These are phyloP conservation scores for Nicator chloris DNA, from an alignment of 2,113 vertebrate species.

Conservation along the genomic window DNA sequence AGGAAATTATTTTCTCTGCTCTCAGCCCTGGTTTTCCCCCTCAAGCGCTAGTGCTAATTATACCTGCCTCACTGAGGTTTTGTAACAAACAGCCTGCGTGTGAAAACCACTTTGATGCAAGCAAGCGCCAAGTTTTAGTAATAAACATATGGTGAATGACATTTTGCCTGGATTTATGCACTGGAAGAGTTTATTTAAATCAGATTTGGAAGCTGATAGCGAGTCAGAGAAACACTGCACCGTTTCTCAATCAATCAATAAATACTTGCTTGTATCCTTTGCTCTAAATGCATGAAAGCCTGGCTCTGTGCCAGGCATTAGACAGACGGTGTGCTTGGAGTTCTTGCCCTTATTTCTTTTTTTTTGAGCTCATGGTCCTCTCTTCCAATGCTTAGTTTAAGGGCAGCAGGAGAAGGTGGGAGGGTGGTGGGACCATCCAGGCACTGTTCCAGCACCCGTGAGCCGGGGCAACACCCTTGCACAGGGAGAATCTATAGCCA, in stretches of 20 bases:
- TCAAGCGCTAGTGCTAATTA: conserved; percentile 45
- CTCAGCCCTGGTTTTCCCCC: conserved; percentile 7
- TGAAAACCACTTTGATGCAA: conserved; percentile 46
- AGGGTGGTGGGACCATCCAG: not conserved
- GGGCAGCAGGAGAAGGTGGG: not conserved
- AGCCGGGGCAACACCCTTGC: not conserved
- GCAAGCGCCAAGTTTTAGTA: conserved; percentile 27
- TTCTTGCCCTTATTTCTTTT: not conserved
- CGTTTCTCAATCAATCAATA: conserved; percentile 24
- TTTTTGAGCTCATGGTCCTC: rapidly evolving
- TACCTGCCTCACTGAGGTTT: conserved; percentile 51
- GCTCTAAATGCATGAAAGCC: not conserved
- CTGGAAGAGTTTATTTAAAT: conserved; percentile 51
- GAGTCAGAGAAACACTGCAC: not conserved
- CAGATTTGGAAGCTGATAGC: conserved; percentile 25
- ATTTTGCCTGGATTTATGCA: conserved; percentile 27
- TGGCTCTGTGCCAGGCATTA: not conserved
- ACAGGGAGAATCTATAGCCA: not conserved
- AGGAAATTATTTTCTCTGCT: conserved; percentile 21
- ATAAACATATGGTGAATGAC: conserved; percentile 66
- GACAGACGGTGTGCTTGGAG: not conserved
- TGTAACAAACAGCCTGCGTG: conserved; percentile 51
- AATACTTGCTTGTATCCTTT: not conserved
- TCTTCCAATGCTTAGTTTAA: not conserved
- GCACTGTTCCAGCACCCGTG: rapidly evolving